Evolutionary conservation across 2,888 invertebrate species (phyloP).

Genomic region (Ischnus inquisitorius): DNA sequence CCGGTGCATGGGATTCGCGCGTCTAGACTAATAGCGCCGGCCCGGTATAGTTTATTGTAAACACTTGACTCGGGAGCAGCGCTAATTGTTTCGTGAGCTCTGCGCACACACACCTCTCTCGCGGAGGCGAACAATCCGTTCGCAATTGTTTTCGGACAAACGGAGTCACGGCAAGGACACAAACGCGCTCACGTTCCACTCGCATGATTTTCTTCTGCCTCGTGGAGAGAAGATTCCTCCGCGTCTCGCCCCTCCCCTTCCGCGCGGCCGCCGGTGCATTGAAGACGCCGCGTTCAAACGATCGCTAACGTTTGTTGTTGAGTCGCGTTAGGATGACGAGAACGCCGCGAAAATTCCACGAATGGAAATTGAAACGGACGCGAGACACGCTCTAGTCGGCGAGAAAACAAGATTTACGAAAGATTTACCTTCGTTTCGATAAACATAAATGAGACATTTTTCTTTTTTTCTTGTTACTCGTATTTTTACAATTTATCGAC

Average conservation of each 20-base stretch:
- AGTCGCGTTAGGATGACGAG: slow-evolving; percentile 18
- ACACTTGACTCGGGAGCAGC: slow-evolving; percentile 41
- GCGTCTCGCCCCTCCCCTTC: neutral
- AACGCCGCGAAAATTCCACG: slow-evolving; percentile 1
- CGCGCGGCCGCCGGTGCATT: too few relatives aligned
- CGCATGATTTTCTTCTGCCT: slow-evolving; percentile 45
- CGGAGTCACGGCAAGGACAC: slow-evolving; percentile 38
- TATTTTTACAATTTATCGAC: neutral
- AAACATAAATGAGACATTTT: neutral
- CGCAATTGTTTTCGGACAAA: slow-evolving; percentile 60
- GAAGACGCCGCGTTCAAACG: neutral
- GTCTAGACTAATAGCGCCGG: neutral
- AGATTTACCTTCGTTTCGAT: neutral
- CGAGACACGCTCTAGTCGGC: neutral
- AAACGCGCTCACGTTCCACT: slow-evolving; percentile 45
- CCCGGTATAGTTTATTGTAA: neutral
- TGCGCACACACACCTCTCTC: slow-evolving; percentile 47
- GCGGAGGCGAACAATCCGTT: slow-evolving; percentile 8
- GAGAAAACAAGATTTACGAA: neutral
- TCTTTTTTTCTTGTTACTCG: neutral
- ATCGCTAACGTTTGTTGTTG: slow-evolving; percentile 56
- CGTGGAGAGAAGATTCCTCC: slow-evolving; percentile 25
- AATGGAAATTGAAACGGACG: slow-evolving; percentile 17
- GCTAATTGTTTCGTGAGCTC: slow-evolving; percentile 62
- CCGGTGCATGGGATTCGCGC: neutral